Evolutionary conservation across 1,140 invertebrate genomes (phyloP).

Genomic region (Dryas iulia): DNA sequence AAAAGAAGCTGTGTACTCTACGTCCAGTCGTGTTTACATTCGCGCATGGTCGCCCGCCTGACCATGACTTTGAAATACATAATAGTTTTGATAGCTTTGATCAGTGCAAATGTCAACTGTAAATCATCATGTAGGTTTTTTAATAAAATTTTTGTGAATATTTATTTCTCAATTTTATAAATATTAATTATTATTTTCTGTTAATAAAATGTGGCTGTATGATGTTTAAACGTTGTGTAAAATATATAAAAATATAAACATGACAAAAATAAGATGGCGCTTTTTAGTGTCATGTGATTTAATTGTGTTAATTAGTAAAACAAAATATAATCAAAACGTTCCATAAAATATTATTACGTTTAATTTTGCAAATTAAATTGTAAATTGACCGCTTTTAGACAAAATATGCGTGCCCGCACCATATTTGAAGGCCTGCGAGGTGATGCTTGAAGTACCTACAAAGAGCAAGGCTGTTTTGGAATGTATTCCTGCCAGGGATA

Average conservation of each 20-base stretch:
- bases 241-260: too few relatives aligned
- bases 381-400: conserved; percentile 72
- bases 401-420: conserved; percentile 86
- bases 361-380: neutral
- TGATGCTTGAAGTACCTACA: conserved; percentile 84
- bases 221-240: too few relatives aligned
- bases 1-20: conserved; percentile 47
- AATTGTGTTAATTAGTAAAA: neutral
- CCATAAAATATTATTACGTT: neutral
- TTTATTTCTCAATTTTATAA: conserved; percentile 2
- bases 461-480: conserved; percentile 82
- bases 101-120: conserved; percentile 51
- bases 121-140: conserved; percentile 66
- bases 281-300: neutral
- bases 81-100: conserved; percentile 52
- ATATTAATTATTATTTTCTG: conserved; percentile 4
- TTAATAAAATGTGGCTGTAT: too few relatives aligned
- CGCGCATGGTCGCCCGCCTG: conserved; percentile 56
- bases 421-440: conserved; percentile 82
- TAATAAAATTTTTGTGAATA: neutral
- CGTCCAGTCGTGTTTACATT: conserved; percentile 53
- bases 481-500: conserved; percentile 86
- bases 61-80: conserved; percentile 67
- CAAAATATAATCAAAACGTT: neutral
- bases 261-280: neutral